Evolutionary conservation across 2,888 invertebrate genomes (phyloP).

Genomic region (Drosophila limbata): DNA sequence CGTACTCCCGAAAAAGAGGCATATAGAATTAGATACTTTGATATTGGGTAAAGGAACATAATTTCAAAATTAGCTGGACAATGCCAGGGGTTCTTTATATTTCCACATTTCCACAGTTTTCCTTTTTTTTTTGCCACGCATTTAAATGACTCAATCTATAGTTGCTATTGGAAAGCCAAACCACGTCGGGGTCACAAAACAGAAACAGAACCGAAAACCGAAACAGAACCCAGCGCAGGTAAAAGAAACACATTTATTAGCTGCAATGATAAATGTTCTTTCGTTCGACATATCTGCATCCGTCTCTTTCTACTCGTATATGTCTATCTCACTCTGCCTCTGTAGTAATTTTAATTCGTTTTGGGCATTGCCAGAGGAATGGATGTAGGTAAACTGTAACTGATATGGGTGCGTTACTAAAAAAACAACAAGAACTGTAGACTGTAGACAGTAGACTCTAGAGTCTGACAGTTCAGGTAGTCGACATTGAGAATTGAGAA

Average conservation of each 20-base stretch:
- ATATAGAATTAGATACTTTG: conserved; percentile 29
- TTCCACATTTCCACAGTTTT: conserved; percentile 11
- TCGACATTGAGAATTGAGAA: conserved; percentile 59
- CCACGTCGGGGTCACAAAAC: conserved; percentile 50
- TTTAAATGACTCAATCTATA: conserved; percentile 76
- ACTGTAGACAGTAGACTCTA: conserved; percentile 5
- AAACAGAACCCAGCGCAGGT: conserved; percentile 43
- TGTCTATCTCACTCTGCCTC: conserved; percentile 10
- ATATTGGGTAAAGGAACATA: conserved; percentile 38
- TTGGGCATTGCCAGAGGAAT: conserved; percentile 56
- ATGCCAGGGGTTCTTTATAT: conserved; percentile 49
- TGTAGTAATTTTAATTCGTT: conserved; percentile 76
- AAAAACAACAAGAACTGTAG: not conserved
- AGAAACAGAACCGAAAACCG: conserved; percentile 4
- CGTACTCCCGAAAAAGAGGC: conserved; percentile 12
- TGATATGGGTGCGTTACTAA: conserved; percentile 68
- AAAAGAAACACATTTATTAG: conserved; percentile 75
- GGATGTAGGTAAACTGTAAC: conserved; percentile 42
- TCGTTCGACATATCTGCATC: conserved; percentile 5
- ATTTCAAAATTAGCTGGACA: conserved; percentile 57
- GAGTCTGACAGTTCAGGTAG: conserved; percentile 52
- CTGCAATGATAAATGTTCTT: conserved; percentile 76
- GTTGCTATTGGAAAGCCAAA: conserved; percentile 56
- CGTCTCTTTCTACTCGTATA: not conserved
- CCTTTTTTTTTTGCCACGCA: conserved; percentile 56